These are phyloP conservation scores for Napeogenes inachia DNA, from an alignment of 2,888 invertebrate species.

Conservation along the genomic window DNA sequence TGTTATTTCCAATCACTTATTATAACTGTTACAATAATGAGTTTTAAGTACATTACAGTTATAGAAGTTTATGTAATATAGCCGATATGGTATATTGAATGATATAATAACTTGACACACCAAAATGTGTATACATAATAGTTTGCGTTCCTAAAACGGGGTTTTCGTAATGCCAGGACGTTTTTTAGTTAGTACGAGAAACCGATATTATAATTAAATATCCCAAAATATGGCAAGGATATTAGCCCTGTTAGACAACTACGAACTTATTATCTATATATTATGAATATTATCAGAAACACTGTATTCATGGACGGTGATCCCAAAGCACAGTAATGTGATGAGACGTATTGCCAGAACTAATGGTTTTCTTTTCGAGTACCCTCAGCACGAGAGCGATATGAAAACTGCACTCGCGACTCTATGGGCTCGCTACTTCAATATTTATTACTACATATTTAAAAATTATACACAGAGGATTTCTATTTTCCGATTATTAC, in stretches of 20 bases:
- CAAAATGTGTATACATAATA: no score
- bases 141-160: no score
- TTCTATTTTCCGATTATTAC: neutral
- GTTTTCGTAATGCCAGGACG: no score
- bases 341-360: slow-evolving; percentile 73
- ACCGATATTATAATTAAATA: no score
- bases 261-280: no score
- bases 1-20: neutral
- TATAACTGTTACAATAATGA: neutral
- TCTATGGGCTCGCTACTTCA: slow-evolving; percentile 66
- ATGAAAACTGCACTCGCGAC: slow-evolving; percentile 64
- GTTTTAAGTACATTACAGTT: neutral
- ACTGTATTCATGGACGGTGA: slow-evolving; percentile 69
- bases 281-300: neutral
- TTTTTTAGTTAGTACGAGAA: no score
- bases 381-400: slow-evolving; percentile 69
- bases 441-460: neutral
- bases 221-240: no score
- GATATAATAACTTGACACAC: no score
- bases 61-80: no score
- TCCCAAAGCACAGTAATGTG: slow-evolving; percentile 57
- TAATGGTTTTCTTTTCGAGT: slow-evolving; percentile 63
- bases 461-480: neutral
- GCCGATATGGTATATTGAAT: no score
- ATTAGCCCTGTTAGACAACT: no score